Evolutionary conservation across 2,888 invertebrate species (phyloP).

Genomic region (Drymonia ruficornis): DNA sequence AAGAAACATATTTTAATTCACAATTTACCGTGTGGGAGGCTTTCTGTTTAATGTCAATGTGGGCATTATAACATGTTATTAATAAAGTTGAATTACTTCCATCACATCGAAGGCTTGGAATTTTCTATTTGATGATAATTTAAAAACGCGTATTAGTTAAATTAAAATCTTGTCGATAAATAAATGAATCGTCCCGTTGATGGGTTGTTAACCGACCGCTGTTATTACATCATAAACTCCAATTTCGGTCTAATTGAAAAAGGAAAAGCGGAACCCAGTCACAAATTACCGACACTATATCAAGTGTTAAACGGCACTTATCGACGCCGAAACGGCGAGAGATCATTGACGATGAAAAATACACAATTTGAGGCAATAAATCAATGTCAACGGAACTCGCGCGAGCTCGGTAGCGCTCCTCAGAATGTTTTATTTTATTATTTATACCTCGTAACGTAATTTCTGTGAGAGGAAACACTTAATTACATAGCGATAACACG

Average conservation of each 20-base stretch:
- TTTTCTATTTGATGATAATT: slow-evolving; percentile 45
- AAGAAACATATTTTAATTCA: slow-evolving; percentile 18
- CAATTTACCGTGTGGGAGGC: slow-evolving; percentile 22
- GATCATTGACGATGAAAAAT: slow-evolving; percentile 79
- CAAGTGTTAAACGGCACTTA: slow-evolving; percentile 84
- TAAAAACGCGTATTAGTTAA: slow-evolving; percentile 43
- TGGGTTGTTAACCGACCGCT: slow-evolving; percentile 55
- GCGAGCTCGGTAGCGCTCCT: slow-evolving; percentile 60
- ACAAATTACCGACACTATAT: slow-evolving; percentile 84
- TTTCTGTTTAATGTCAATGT: slow-evolving; percentile 27
- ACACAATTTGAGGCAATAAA: slow-evolving; percentile 82
- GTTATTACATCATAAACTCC: slow-evolving; percentile 70
- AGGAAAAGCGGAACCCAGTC: slow-evolving; percentile 71
- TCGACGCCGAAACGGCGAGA: slow-evolving; percentile 76
- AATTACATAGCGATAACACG: slow-evolving; percentile 57
- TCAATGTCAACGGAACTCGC: slow-evolving; percentile 63
- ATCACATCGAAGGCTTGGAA: slow-evolving; percentile 33
- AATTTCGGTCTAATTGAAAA: slow-evolving; percentile 82
- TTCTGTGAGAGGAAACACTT: slow-evolving; percentile 62
- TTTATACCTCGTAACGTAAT: slow-evolving; percentile 72
- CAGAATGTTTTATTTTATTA: slow-evolving; percentile 70
- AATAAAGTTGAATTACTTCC: slow-evolving; percentile 37
- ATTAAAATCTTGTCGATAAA: slow-evolving; percentile 53
- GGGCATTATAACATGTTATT: slow-evolving; percentile 30
- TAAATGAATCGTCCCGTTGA: slow-evolving; percentile 47